These are phyloP conservation scores for Pseudomyrmex gracilis DNA, from an alignment of 1,140 invertebrate genomes.

Conservation along the genomic window DNA sequence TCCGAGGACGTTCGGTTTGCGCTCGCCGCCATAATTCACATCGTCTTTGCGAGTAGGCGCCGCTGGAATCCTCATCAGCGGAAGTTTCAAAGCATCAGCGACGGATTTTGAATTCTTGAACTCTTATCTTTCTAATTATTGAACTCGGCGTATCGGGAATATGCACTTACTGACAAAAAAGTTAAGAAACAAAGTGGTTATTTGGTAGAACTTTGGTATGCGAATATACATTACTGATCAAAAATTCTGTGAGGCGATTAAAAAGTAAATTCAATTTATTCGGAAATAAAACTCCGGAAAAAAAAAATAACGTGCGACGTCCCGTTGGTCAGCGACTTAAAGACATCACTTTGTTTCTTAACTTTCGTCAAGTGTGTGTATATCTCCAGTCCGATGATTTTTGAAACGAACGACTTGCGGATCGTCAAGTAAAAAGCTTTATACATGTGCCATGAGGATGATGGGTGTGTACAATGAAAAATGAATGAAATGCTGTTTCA, in stretches of 20 bases:
- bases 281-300: too few relatives aligned
- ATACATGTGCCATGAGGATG: not conserved
- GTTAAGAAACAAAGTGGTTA: not conserved
- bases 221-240: not conserved
- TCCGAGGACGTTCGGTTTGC: slow-evolving; percentile 19
- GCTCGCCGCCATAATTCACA: slow-evolving; percentile 35
- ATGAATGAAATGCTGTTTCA: not conserved
- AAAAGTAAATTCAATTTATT: too few relatives aligned
- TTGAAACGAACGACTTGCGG: too few relatives aligned
- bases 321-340: too few relatives aligned
- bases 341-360: too few relatives aligned
- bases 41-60: slow-evolving; percentile 3
- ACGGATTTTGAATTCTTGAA: not conserved
- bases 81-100: not conserved
- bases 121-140: too few relatives aligned
- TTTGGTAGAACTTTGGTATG: not conserved
- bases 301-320: too few relatives aligned
- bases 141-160: not conserved
- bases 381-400: too few relatives aligned
- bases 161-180: not conserved
- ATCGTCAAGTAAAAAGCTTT: too few relatives aligned
- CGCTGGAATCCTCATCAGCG: slow-evolving; percentile 23
- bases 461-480: not conserved
- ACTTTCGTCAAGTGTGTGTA: too few relatives aligned
- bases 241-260: too few relatives aligned